Percentiles rank a stretch among this genome's conserved stretches.
These are phyloP conservation scores for Listrodromus nycthemerus DNA, from an alignment of 2,888 invertebrate genomes.

Conservation along the genomic window DNA sequence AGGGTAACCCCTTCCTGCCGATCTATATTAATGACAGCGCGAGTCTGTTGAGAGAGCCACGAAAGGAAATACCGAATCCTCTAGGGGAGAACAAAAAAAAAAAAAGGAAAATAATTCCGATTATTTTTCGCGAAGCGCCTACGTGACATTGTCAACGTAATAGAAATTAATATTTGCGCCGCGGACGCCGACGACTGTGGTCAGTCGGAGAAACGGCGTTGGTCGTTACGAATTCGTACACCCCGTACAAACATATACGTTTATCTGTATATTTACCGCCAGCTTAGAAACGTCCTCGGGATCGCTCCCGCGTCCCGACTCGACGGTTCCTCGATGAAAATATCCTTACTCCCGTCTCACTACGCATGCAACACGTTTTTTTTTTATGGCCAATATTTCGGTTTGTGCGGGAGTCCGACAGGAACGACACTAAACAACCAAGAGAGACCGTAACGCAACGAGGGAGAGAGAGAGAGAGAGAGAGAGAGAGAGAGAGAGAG, in stretches of 20 bases:
- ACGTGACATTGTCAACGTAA: neutral
- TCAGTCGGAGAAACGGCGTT: neutral
- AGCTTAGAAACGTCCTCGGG: slow-evolving; percentile 45
- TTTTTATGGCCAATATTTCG: slow-evolving; percentile 26
- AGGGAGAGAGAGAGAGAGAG: slow-evolving; percentile 4
- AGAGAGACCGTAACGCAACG: neutral
- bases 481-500: slow-evolving; percentile 6
- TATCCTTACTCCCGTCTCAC: slow-evolving; percentile 28
- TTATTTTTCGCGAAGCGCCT: neutral
- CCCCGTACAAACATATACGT: slow-evolving; percentile 9
- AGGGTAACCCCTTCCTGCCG: slow-evolving; percentile 58
- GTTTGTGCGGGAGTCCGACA: slow-evolving; percentile 14
- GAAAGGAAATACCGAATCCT: slow-evolving; percentile 52
- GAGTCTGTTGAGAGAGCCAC: slow-evolving; percentile 39
- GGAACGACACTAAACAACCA: slow-evolving; percentile 14
- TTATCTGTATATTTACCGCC: slow-evolving; percentile 60
- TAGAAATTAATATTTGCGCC: neutral
- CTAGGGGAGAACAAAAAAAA: neutral
- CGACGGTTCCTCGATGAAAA: slow-evolving; percentile 2
- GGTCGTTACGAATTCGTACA: neutral
- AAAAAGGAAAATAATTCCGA: neutral
- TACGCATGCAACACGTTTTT: slow-evolving; percentile 47
- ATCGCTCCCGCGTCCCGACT: slow-evolving; percentile 39
- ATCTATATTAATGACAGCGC: slow-evolving; percentile 64
- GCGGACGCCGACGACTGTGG: neutral